phyloP scores from a whole-genome alignment of 2,888 invertebrate species.

The Cyaniris semiargus region DNA sequence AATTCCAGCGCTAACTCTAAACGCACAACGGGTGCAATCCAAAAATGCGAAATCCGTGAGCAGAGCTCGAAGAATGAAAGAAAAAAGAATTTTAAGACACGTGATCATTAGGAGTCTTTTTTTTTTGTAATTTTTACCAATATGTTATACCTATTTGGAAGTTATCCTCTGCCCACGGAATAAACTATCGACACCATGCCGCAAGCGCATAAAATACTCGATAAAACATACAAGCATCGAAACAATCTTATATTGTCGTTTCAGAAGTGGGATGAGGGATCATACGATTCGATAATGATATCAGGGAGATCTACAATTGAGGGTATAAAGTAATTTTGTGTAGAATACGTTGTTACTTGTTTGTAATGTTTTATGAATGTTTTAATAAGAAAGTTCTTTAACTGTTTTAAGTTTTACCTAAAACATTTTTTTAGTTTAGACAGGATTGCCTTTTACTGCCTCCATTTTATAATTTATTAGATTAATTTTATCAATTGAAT shows the following conservation, averaged over 20 bases:
- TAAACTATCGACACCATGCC: conserved; percentile 68
- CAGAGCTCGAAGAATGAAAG: background rate
- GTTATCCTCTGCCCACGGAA: conserved; percentile 24
- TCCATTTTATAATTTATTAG: background rate
- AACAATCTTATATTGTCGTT: conserved; percentile 30
- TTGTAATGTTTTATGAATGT: background rate
- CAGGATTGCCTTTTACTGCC: too few relatives aligned
- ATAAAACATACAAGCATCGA: conserved; percentile 37
- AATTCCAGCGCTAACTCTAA: conserved; percentile 22
- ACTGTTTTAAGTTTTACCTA: background rate
- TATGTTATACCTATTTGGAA: background rate
- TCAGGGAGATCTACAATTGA: background rate
- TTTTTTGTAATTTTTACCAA: background rate
- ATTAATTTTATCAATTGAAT: background rate
- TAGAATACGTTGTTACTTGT: too few relatives aligned
- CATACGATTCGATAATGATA: conserved; percentile 29
- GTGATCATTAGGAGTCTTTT: background rate
- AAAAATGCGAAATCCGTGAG: conserved; percentile 13
- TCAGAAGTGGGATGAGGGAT: conserved; percentile 18
- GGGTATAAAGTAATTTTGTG: background rate
- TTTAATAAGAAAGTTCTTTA: background rate
- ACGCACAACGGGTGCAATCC: conserved; percentile 29
- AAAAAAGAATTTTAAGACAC: background rate
- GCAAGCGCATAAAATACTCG: conserved; percentile 55
- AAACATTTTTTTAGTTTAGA: too few relatives aligned